Evolutionary conservation across 2,113 vertebrate genomes (phyloP), one percentile per base, ranked within the genome.

Genomic region (Saguinus imperator): DNA sequence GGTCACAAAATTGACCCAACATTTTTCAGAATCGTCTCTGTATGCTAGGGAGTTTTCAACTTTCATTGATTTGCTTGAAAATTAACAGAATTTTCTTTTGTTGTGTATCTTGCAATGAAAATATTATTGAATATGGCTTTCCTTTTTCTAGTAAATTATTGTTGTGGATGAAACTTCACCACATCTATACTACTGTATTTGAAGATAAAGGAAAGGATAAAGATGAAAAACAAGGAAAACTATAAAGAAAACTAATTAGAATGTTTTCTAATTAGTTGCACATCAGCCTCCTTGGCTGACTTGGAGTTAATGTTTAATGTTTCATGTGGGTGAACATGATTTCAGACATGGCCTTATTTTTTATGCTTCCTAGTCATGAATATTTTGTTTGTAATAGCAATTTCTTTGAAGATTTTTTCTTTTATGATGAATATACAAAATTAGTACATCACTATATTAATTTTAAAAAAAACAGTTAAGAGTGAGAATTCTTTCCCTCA

Each of bases 261-360:
- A 25, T 79, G 25, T 70, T 87, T 76, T 73, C 83, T 92, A 83
- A 83, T 83, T 61, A 40, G 10, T 11, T 73, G n/a, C 50, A 66
- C n/a, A 73, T 66, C 32, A 87, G 10, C 52, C 68, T 89, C 25
- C 48, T 55, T 70, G 21, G 3, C 43, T 95, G 23, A 77, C 40
- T 25, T 32, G 87, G 35, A 25, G 18, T 52, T 52, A 58, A 9
- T 23, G 57, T 50, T 85, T 86, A 45, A 48, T 83, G 35, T 35
- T 92, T 73, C 77, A 61, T 91, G 45, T 89, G 29, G 17, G 23
- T 48, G 23, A 45, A 29, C 87, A 52, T 82, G 18, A 88, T 87
- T 87, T 90, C 64, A 95, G 72, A 43, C 43, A 58, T 66, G 29
- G 12, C 13, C n/a, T 92, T 89, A 61, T 75, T 97, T 97, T 94